Evolutionary conservation across 2,888 invertebrate genomes (phyloP), one percentile per base, ranked within the genome.

Genomic region (Neoitamus cyanurus): DNA sequence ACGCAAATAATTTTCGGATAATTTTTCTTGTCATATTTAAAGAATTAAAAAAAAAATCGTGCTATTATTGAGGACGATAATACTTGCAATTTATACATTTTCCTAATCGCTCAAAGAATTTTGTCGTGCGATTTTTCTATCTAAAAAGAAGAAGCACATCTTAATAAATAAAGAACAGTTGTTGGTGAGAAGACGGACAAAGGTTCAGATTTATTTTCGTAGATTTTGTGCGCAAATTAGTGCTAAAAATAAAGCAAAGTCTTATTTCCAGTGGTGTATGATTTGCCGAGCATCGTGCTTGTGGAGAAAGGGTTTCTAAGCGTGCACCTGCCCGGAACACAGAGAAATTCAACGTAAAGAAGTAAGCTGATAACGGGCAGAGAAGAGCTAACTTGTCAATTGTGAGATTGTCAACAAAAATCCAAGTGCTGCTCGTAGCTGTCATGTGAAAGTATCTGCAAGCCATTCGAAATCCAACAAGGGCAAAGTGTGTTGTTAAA

Each of bases 391-490:
- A 42, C 28, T 36, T 77, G 77, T 77, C 46, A 77, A 42, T 20
- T 58, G 58, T n/a, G 37, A 77, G 42, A 36, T 31, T 80, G 80
- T 80, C 80, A 80, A 80, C 80, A 80, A 68, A 15, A 31, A 11
- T 31, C 15, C 28, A 30, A 31, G 70, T 70, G 46, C 42, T 25
- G 30, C 11, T 42, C n/a, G 20, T 13, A 48, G 3, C 80, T 80
- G 80, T 68, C 80, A 80, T 80, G 68, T 58, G 80, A 80, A 80
- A 15, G 34, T 20, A 58, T 68, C 80, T 31, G 11, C 11, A n/a
- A 46, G 78, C 78, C 9, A 78, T 20, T n/a, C 34, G 25, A 37
- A 37, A 37, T 15, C 36, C 36, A 25, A 46, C 13, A 37, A 5
- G 48, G 20, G 58, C 25, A 58, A 58, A 58, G 58, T 58, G 25